These are phyloP conservation scores for Phylloscopus trochiloides DNA, from an alignment of 2,113 vertebrate genomes.

Conservation along the genomic window DNA sequence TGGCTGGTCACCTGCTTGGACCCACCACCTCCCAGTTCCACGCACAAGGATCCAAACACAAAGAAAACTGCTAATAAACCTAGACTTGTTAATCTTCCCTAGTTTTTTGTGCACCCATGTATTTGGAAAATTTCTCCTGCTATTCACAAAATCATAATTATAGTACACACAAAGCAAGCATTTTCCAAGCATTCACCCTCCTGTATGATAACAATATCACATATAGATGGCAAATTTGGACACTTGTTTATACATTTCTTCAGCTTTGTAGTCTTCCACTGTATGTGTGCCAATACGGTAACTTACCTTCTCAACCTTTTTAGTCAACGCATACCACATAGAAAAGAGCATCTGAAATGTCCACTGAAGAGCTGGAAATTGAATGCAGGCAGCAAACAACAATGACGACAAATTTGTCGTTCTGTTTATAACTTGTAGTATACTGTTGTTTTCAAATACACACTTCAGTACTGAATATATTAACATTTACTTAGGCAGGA, in stretches of 20 bases:
- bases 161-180: neutral
- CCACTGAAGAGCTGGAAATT: neutral
- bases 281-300: rapidly evolving
- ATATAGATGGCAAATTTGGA: neutral
- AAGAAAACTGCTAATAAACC: neutral
- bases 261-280: neutral
- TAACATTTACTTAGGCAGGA: conserved; percentile 5
- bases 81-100: neutral
- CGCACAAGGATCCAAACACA: neutral
- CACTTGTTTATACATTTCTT: neutral
- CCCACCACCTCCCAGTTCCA: rapidly evolving
- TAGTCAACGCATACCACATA: rapidly evolving
- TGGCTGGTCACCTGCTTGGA: rapidly evolving
- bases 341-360: neutral
- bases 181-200: neutral
- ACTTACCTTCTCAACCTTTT: neutral
- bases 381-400: neutral
- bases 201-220: neutral
- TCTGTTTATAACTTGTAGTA: neutral
- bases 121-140: neutral
- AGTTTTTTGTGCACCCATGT: rapidly evolving
- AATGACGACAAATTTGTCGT: neutral
- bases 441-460: neutral
- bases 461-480: neutral
- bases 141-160: neutral